Conservation (phyloP, 2,113 vertebrate species). For the Eurypyga helias region DNA sequence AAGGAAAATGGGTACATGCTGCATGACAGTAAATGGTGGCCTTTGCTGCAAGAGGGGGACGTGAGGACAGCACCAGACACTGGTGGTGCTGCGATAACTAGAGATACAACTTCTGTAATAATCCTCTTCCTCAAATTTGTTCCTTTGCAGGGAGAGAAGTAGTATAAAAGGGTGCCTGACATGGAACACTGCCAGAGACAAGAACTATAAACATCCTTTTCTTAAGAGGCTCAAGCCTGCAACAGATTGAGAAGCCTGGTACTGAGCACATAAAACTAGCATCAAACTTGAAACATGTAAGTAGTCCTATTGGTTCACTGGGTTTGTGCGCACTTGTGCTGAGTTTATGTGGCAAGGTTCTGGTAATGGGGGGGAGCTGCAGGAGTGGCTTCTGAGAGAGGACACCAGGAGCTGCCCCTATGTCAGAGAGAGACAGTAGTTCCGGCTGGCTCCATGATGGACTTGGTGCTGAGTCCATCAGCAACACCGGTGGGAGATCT, state of each 20-base stretch:
- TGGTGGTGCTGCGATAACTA: not conserved
- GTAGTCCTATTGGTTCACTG: not conserved
- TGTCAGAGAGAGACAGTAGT: not conserved
- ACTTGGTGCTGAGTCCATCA: not conserved
- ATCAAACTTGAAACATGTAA: not conserved
- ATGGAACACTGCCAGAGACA: not conserved
- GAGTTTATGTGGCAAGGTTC: not conserved
- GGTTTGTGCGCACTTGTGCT: not conserved
- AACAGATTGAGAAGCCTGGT: not conserved
- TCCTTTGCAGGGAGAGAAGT: not conserved
- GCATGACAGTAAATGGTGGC: not conserved
- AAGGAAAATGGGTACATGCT: not conserved
- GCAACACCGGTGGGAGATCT: fast-evolving
- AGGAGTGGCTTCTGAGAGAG: not conserved
- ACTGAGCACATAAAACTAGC: not conserved
- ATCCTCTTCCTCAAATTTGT: not conserved
- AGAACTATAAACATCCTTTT: not conserved
- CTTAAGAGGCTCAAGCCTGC: not conserved
- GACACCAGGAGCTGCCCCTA: not conserved
- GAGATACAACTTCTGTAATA: not conserved
- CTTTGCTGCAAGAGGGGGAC: not conserved
- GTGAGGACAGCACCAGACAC: not conserved
- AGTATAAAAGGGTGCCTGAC: not conserved
- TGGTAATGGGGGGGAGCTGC: too few species aligned
- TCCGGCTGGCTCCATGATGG: not conserved